Base-by-base conservation (phyloP, 2,113 vertebrate genomes). In the Ovis canadensis region DNA sequence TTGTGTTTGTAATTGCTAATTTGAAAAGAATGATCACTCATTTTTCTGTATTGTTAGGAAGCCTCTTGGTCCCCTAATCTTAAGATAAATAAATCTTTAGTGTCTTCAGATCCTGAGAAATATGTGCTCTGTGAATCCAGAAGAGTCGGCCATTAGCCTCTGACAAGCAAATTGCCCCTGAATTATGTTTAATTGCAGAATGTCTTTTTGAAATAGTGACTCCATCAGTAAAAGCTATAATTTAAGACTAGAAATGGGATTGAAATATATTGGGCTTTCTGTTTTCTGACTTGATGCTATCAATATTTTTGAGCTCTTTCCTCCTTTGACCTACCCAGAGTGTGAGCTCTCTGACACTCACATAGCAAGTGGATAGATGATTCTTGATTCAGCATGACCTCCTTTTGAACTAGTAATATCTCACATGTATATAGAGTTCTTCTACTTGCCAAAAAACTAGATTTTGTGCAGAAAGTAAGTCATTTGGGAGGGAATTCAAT, bases 401-500 rank as follows among this genome's bases (percentile, higher is more conserved):
- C 7, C 5, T 93, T 80, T 59, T 13, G 83, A 52, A 62, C 52
- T 84, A 19, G 57, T 71, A 40, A 57, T 80, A 48, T 60, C 91
- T 98, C 52, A 6, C 60, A n/a, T 57, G 11, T 91, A 29, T 11
- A 40, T 11, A 86, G 14, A 74, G 9, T 19, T 43, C 31, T 96
- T 89, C 64, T 57, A 88, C 3, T 97, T 4, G 0, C 4, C 36
- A 36, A 36, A 36, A 36, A 36, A 36, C 83, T 80, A 57, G 25
- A 48, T 59, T 94, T 78, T 88, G 11, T 77, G 85, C 7, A 84
- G 43, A 40, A 94, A 90, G 43, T 80, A 60, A 91, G 21, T 91
- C 40, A 96, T 84, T 95, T 86, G 45, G 31, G 80, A 98, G 55
- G 54, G 43, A 97, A 95, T 88, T 84, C 13, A 92, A 11, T n/a